These are phyloP conservation scores for Hyla sarda DNA, from an alignment of 2,113 vertebrate genomes.

Conservation along the genomic window DNA sequence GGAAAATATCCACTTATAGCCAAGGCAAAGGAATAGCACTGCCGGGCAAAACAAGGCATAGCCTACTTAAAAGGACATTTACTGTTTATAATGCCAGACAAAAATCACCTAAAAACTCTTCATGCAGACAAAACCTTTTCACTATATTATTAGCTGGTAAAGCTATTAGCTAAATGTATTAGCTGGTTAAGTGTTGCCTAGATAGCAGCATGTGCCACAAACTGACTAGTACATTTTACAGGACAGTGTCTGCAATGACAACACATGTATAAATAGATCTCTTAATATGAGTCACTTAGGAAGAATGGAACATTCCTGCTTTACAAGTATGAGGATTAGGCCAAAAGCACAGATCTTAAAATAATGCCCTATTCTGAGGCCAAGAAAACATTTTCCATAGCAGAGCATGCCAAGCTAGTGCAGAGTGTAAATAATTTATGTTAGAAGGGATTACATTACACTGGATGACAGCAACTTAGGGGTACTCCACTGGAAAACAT, in stretches of 20 bases:
- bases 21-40: too few species aligned
- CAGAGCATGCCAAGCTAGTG: neutral
- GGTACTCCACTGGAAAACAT: too few species aligned
- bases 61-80: too few species aligned
- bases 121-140: too few species aligned
- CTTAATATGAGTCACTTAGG: neutral
- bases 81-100: too few species aligned
- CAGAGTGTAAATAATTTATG: neutral
- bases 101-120: too few species aligned
- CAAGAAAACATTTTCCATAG: constrained; percentile 12
- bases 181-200: too few species aligned
- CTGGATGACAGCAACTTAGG: too few species aligned
- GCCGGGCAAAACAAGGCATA: too few species aligned
- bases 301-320: constrained; percentile 23
- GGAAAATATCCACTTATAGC: too few species aligned
- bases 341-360: neutral
- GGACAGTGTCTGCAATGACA: neutral
- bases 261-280: constrained; percentile 26
- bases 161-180: too few species aligned
- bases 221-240: neutral
- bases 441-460: neutral
- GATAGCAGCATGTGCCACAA: neutral
- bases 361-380: neutral
- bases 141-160: too few species aligned
- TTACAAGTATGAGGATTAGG: neutral